Conservation (phyloP, 2,888 invertebrate species). For the Spilosoma lubricipeda region DNA sequence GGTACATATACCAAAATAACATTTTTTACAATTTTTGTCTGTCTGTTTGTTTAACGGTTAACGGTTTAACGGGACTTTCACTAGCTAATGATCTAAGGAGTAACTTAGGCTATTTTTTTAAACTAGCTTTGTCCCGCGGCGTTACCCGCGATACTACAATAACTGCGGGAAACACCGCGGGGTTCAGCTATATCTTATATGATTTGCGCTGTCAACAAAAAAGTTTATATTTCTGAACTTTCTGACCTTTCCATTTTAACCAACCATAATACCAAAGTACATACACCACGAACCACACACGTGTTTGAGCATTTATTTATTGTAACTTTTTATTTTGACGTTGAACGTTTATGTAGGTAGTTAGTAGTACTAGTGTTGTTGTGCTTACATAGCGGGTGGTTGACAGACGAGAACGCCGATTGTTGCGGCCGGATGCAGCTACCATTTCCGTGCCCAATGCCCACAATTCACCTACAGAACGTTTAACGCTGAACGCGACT, state of each 20-base stretch:
- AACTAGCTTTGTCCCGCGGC: too few relatives aligned
- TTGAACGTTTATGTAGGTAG: slow-evolving; percentile 2
- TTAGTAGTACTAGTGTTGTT: slow-evolving; percentile 29
- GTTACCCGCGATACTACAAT: too few relatives aligned
- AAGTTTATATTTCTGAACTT: slow-evolving; percentile 42
- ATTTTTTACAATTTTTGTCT: too few relatives aligned
- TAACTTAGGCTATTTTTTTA: slow-evolving; percentile 14
- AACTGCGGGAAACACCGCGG: too few relatives aligned
- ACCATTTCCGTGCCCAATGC: slow-evolving; percentile 76
- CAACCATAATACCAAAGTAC: slow-evolving; percentile 40
- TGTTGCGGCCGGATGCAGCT: slow-evolving; percentile 78
- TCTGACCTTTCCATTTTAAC: slow-evolving; percentile 35
- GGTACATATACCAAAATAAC: too few relatives aligned
- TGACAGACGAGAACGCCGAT: slow-evolving; percentile 57
- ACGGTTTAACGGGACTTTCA: too few relatives aligned
- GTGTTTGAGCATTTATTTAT: slow-evolving; percentile 21
- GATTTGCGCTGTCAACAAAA: slow-evolving; percentile 28
- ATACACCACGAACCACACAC: slow-evolving; percentile 36
- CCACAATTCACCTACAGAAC: slow-evolving; percentile 65
- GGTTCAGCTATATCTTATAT: slow-evolving; percentile 30
- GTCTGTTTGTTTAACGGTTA: too few relatives aligned
- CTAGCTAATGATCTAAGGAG: too few relatives aligned
- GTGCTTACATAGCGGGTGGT: slow-evolving; percentile 50
- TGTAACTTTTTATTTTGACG: not conserved
- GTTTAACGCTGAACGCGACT: slow-evolving; percentile 56